These are phyloP conservation scores for Ametastegia equiseti DNA, from an alignment of 2,888 invertebrate genomes.

Conservation along the genomic window DNA sequence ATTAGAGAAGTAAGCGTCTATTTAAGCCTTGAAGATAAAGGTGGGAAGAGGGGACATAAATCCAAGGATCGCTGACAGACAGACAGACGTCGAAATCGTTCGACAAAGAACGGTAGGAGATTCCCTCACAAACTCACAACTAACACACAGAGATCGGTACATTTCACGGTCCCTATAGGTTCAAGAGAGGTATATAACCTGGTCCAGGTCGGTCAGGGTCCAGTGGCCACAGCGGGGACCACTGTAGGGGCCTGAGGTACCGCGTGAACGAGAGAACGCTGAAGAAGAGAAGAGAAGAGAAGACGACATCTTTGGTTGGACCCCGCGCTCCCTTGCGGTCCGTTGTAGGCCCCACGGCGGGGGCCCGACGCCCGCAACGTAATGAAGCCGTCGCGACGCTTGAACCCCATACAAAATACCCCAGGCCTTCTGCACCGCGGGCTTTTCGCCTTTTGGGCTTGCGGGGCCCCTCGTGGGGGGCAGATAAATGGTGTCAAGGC, in stretches of 20 bases:
- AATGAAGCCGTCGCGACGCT: constrained; percentile 73
- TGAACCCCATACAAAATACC: constrained; percentile 62
- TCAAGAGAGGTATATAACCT: constrained; percentile 26
- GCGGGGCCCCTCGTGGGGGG: constrained; percentile 55
- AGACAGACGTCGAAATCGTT: constrained; percentile 35
- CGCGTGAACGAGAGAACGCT: constrained; percentile 17
- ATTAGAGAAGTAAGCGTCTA: not conserved
- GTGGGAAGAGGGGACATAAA: constrained; percentile 22
- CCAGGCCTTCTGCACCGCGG: constrained; percentile 49
- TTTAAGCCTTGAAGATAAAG: not conserved
- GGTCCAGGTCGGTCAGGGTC: constrained; percentile 39
- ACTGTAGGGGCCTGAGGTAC: constrained; percentile 32
- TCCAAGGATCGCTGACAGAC: constrained; percentile 42
- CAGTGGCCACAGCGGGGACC: constrained; percentile 47
- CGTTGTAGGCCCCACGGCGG: constrained; percentile 52
- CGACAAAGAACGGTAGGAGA: constrained; percentile 45
- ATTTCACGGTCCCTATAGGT: not conserved
- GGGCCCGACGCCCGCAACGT: constrained; percentile 64
- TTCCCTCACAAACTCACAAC: constrained; percentile 23
- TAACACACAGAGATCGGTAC: not conserved
- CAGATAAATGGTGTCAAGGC: constrained; percentile 71
- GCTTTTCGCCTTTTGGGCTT: constrained; percentile 10
- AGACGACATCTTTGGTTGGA: constrained; percentile 39
- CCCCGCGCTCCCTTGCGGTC: constrained; percentile 41
- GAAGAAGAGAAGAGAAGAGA: constrained; percentile 33